Conservation (phyloP, 2,888 invertebrate genomes). For the Eristalis intricaria region DNA sequence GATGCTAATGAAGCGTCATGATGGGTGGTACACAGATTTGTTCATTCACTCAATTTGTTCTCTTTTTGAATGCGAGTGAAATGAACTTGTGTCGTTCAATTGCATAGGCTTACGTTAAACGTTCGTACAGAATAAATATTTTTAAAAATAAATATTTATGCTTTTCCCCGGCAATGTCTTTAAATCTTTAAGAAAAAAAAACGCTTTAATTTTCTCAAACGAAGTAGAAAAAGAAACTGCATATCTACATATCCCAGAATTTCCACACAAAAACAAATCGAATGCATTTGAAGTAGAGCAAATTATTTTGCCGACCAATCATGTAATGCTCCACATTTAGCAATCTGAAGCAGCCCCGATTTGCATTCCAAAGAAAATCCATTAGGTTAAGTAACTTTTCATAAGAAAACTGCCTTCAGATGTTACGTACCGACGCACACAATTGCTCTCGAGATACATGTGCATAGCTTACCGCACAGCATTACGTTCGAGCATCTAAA, state of each 20-base stretch:
- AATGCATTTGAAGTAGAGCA: neutral
- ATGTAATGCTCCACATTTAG: neutral
- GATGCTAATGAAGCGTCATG: no score
- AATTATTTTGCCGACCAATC: neutral
- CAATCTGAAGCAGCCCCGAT: neutral
- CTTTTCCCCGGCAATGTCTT: no score
- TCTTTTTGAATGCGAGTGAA: no score
- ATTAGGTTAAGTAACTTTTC: conserved; percentile 1
- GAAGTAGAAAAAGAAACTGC: neutral
- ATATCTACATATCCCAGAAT: neutral
- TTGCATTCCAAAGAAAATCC: neutral
- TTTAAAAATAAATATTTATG: no score
- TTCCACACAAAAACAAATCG: neutral
- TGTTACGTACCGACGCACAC: neutral
- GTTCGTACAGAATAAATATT: no score
- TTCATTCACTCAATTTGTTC: no score
- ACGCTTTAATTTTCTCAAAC: neutral
- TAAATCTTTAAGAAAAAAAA: no score
- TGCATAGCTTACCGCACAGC: neutral
- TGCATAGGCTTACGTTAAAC: no score
- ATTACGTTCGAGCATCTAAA: neutral
- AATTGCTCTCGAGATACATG: neutral
- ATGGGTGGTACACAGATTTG: no score
- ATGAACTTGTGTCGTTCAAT: no score
- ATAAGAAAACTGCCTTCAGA: neutral